Percentiles rank a stretch among this genome's conserved stretches.
Evolutionary conservation across 2,113 vertebrate species (phyloP).

Genomic region (Theropithecus gelada): DNA sequence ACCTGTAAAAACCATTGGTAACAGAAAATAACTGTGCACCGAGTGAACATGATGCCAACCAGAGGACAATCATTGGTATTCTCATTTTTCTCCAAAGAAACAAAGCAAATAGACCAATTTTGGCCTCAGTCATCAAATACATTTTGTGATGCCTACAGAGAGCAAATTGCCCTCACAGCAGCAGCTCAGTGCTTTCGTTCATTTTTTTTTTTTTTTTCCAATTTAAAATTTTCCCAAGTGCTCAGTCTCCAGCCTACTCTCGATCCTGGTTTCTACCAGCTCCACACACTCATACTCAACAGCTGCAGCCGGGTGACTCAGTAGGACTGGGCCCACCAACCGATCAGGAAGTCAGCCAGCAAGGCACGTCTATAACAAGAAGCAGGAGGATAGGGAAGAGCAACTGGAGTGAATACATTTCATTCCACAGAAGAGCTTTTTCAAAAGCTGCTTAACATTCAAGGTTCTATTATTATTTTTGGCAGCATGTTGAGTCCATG

Average conservation of each 20-base stretch:
- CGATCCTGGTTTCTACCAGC: neutral
- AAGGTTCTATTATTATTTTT: constrained; percentile 84
- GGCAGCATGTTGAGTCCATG: constrained; percentile 74
- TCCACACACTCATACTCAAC: neutral
- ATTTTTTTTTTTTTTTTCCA: no score
- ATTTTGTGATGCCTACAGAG: neutral
- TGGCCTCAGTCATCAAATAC: neutral
- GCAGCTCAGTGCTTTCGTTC: neutral
- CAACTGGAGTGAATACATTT: constrained; percentile 73
- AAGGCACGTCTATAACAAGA: constrained; percentile 45
- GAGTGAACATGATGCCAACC: neutral
- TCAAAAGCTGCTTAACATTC: constrained; percentile 80
- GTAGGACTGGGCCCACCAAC: neutral
- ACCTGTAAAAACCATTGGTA: neutral
- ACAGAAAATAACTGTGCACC: neutral
- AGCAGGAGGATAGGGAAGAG: constrained; percentile 54
- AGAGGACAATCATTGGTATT: neutral
- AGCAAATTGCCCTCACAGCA: neutral
- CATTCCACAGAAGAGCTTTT: constrained; percentile 68
- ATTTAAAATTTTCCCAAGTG: neutral
- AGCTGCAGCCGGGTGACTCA: constrained; percentile 50
- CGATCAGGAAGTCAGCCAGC: neutral
- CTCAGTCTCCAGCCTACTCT: neutral
- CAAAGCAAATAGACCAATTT: neutral
- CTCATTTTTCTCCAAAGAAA: neutral